phyloP scores from a whole-genome alignment of 92 coral and sea anemone genomes.

The Zoanthus sansibaricus region DNA sequence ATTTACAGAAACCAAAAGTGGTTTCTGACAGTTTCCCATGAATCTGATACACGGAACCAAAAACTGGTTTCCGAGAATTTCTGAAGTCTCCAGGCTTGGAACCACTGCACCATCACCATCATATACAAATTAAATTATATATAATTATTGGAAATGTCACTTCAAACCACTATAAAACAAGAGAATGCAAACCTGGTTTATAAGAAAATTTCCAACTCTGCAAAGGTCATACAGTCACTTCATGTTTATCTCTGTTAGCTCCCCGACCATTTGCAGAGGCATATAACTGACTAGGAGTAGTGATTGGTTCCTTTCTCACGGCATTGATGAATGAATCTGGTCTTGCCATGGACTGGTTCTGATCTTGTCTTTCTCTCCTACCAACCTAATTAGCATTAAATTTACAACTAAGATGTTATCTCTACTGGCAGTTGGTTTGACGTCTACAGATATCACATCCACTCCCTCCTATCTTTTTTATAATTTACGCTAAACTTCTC shows the following conservation, averaged over 20 bases:
- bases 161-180: background rate
- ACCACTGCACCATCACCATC: too few relatives aligned
- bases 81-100: too few relatives aligned
- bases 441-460: too few relatives aligned
- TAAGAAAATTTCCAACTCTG: background rate
- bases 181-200: background rate
- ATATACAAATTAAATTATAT: too few relatives aligned
- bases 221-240: conserved; percentile 34
- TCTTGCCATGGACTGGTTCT: conserved; percentile 54
- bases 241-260: background rate
- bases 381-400: conserved; percentile 22
- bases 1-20: too few relatives aligned
- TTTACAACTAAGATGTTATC: background rate
- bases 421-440: too few relatives aligned
- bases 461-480: too few relatives aligned
- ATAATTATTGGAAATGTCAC: too few relatives aligned
- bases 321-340: conserved; percentile 84
- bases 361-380: conserved; percentile 40
- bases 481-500: too few relatives aligned
- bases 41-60: too few relatives aligned
- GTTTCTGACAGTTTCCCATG: too few relatives aligned
- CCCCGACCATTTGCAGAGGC: conserved; percentile 39
- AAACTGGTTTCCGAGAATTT: too few relatives aligned
- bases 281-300: conserved; percentile 31
- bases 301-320: conserved; percentile 48